Conservation (phyloP, 2,113 vertebrate species). For the Cebidichthys violaceus region DNA sequence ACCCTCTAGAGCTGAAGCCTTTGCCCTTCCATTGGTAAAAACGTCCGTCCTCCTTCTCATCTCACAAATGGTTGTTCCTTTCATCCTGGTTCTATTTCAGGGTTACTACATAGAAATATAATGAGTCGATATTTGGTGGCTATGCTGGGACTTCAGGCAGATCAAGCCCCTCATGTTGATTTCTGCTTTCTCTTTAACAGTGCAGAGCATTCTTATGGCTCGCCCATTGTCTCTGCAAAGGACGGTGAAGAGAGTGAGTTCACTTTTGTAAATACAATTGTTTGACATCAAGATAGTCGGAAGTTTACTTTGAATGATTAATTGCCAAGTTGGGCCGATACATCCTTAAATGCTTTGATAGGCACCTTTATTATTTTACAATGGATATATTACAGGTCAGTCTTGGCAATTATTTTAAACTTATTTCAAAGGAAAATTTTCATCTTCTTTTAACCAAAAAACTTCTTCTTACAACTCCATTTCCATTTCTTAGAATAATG, state of each 20-base stretch:
- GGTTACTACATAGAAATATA: neutral
- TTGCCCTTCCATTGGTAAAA: slow-evolving; percentile 61
- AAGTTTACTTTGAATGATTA: no score
- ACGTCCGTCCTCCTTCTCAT: neutral
- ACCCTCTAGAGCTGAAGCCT: slow-evolving; percentile 15
- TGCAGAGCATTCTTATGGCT: slow-evolving; percentile 76
- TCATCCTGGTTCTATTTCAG: neutral
- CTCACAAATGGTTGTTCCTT: neutral
- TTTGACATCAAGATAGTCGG: no score
- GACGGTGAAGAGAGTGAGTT: slow-evolving; percentile 53
- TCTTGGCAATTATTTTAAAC: neutral
- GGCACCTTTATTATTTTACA: no score
- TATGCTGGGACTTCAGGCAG: neutral
- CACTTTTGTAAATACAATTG: neutral
- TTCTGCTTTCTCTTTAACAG: slow-evolving; percentile 46
- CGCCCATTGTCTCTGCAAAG: slow-evolving; percentile 33
- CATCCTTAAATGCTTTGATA: no score
- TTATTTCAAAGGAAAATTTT: neutral
- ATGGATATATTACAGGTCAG: no score
- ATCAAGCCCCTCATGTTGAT: neutral
- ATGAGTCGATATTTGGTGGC: neutral
- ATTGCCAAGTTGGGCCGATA: no score
- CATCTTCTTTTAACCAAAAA: neutral
- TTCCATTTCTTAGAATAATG: neutral
- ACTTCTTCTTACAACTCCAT: no score